Base-by-base conservation (phyloP, 1,140 invertebrate genomes). In the Coboldia fuscipes region DNA sequence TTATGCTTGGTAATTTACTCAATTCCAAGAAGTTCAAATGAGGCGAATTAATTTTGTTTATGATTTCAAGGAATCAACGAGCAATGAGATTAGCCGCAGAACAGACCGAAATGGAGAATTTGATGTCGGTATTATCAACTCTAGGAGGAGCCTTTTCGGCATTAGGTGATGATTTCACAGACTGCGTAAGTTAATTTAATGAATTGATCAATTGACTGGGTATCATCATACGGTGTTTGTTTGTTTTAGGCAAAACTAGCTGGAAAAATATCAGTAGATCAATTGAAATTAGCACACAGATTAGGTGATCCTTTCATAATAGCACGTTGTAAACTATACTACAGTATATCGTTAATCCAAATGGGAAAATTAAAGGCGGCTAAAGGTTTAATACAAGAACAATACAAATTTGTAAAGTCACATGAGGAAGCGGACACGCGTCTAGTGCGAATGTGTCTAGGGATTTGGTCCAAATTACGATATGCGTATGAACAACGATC, bases 71-170 rank as follows among this genome's bases (percentile, higher is more conserved):
- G 30, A 19, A 19, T n/a, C 12, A 12, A 21, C 12, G 12, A 13
- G 15, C 30, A 3, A 21, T 3, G n/a, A 3, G 4, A 3, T 4
- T 16, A 32, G 18, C 30, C 9, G 57, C 60, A 56, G 73, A 81
- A 56, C 61, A 65, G 41, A 62, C 73, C 41, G 74, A 86, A 57
- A 58, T 88, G 40, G 81, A 88, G 48, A 68, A 82, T 61, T 65
- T 77, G 7, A 76, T 93, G 65, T 85, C 84, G 3, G 93, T 88
- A 85, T 60, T 96, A 3, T 94, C 88, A n/a, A 96, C 90, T 2
- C 61, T 97, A 10, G 90, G 90, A 31, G 89, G 89, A 28, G 90
- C 82, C 4, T 94, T 83, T 59, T 94, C 89, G 15, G 76, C 88
- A 7, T 61, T 94, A 30, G 90, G 90, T 13, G 89, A 94, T 48